Evolutionary conservation across 2,797 vertebrate species (phyloP), one percentile per base, ranked within the genome.

Genomic region (Myoxocephalus aenaeus): DNA sequence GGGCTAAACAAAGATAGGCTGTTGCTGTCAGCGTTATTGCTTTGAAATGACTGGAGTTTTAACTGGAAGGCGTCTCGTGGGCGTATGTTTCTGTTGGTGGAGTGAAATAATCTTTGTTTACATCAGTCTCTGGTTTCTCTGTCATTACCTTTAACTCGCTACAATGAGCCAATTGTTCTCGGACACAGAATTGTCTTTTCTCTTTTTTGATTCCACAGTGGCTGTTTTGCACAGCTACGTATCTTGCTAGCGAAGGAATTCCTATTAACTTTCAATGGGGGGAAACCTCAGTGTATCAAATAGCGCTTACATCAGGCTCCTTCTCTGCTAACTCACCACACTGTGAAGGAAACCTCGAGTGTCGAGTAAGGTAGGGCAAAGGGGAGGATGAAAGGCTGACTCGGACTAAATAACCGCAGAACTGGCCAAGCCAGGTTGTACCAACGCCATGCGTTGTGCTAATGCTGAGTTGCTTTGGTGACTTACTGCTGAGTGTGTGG

Each of bases 261-360:
- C 90, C 91, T 88, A 82, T 90, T 83, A 87, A 75, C 86, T 86
- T 83, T 80, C 76, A 87, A 84, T 64, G 75, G 80, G 75, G 84
- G 86, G 69, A 89, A 89, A 92, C 91, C 92, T 93, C 91, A 91
- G 51, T 73, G 90, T 92, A 94, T 94, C 92, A 90, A 94, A 94
- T 94, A 91, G 88, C 86, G 90, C 93, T 93, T 93, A 92, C 92
- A 84, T 85, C 90, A 89, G 89, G 83, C 82, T 77, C 78, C 81
- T 86, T 88, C 70, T 77, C 75, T 92, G 92, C 90, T 87, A 92
- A 90, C 87, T 92, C 91, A 85, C 86, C 89, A 79, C 86, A 92
- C 80, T 87, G 71, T 53, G 67, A 80, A 88, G 91, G 89, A 92
- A 94, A 90, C 84, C 87, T 64, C 20, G 86, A 87, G 79, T 89